phyloP scores from a whole-genome alignment of 2,888 invertebrate species.

The Cheilosia variabilis region DNA sequence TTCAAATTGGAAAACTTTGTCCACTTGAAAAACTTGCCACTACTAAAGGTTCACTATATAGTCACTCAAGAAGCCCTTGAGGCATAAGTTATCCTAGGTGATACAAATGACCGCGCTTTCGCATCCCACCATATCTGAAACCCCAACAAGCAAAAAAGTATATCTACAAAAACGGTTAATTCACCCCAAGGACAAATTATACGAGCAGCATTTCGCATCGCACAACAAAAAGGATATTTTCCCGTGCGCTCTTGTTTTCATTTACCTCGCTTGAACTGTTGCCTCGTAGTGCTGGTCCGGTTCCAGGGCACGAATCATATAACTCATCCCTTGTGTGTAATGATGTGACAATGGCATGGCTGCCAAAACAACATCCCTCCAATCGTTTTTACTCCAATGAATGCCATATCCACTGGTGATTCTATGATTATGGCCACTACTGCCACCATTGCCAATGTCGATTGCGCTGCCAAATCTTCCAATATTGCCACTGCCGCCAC shows the following conservation, averaged over 20 bases:
- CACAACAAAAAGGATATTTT: constrained; percentile 17
- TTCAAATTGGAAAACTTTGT: constrained; percentile 66
- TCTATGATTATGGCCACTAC: constrained; percentile 81
- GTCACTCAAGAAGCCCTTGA: constrained; percentile 37
- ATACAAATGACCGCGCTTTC: constrained; percentile 32
- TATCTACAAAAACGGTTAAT: constrained; percentile 21
- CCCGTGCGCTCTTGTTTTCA: constrained; percentile 37
- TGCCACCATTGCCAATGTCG: constrained; percentile 73
- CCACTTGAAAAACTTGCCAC: constrained; percentile 43
- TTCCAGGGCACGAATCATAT: constrained; percentile 87
- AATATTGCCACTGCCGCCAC: constrained; percentile 65
- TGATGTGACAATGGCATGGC: constrained; percentile 85
- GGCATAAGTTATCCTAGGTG: constrained; percentile 40
- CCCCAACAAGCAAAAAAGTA: neutral
- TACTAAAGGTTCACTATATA: constrained; percentile 18
- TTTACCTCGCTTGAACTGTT: constrained; percentile 86
- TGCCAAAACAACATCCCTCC: constrained; percentile 86
- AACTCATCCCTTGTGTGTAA: constrained; percentile 87
- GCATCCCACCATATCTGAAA: neutral
- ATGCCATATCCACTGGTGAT: constrained; percentile 81
- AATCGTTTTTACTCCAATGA: constrained; percentile 84
- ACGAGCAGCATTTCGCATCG: constrained; percentile 13
- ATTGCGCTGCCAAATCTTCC: constrained; percentile 62
- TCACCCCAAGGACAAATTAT: constrained; percentile 49
- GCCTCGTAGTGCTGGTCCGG: constrained; percentile 88